phyloP scores from a whole-genome alignment of 1,140 invertebrate species.

The Sitobion miscanthi region DNA sequence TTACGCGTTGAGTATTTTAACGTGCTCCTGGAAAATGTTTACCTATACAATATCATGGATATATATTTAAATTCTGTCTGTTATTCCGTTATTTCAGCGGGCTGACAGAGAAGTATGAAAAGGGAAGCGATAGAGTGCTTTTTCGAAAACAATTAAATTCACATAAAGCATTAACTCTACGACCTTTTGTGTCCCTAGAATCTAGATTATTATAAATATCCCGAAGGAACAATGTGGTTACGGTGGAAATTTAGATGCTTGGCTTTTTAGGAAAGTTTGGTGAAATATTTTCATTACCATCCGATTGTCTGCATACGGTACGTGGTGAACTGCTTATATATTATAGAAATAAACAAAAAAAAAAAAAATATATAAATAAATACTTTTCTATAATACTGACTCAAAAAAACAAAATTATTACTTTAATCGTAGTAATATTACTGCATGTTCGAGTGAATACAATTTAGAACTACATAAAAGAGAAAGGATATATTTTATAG shows the following conservation, averaged over 20 bases:
- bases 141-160: constrained; percentile 41
- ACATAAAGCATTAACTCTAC: constrained; percentile 12
- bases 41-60: neutral
- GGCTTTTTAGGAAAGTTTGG: constrained; percentile 31
- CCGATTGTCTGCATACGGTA: neutral
- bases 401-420: no score
- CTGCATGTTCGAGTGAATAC: no score
- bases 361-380: neutral
- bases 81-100: neutral
- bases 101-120: neutral
- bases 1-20: neutral
- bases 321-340: neutral
- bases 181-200: constrained; percentile 27
- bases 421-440: no score
- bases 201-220: constrained; percentile 34
- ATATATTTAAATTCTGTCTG: neutral
- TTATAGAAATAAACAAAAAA: neutral
- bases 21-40: neutral
- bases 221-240: neutral
- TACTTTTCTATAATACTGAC: neutral
- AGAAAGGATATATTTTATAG: neutral
- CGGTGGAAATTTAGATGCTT: constrained; percentile 13
- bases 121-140: neutral
- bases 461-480: neutral
- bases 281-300: constrained; percentile 22